Evolutionary conservation across 2,888 invertebrate genomes (phyloP).

Genomic region (Nephrotoma flavescens): DNA sequence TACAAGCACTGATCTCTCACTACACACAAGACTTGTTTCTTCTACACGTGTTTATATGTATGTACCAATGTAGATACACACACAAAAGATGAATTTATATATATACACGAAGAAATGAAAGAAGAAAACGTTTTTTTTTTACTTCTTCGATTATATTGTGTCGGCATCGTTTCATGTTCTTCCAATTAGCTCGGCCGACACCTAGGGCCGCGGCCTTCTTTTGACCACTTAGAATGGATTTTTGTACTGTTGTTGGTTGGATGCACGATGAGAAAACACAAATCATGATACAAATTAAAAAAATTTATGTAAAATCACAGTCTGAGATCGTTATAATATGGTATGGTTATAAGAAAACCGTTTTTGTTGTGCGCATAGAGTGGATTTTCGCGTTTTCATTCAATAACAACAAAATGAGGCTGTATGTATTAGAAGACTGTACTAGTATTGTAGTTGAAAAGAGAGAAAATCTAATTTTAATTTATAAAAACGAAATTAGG

Average conservation of each 20-base stretch:
- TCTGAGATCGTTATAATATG: background rate
- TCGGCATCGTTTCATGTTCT: constrained; percentile 31
- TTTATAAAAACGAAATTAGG: background rate
- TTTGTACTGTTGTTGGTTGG: background rate
- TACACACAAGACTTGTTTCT: background rate
- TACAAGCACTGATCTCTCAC: constrained; percentile 19
- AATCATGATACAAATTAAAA: background rate
- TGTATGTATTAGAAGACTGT: background rate
- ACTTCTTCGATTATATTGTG: constrained; percentile 19
- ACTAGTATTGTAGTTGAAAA: background rate
- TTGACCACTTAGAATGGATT: constrained; percentile 16
- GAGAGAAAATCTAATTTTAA: background rate
- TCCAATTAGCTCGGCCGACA: constrained; percentile 35
- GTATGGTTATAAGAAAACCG: background rate
- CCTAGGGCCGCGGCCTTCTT: constrained; percentile 23
- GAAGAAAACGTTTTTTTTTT: background rate
- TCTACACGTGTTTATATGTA: background rate
- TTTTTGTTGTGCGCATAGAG: background rate
- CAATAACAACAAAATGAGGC: background rate
- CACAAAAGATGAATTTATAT: background rate
- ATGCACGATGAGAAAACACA: background rate
- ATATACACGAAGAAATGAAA: background rate
- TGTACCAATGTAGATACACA: background rate
- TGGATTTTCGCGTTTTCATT: background rate
- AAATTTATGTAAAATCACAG: background rate